phyloP scores from a whole-genome alignment of 2,797 vertebrate species.

The Threskiornis aethiopicus region DNA sequence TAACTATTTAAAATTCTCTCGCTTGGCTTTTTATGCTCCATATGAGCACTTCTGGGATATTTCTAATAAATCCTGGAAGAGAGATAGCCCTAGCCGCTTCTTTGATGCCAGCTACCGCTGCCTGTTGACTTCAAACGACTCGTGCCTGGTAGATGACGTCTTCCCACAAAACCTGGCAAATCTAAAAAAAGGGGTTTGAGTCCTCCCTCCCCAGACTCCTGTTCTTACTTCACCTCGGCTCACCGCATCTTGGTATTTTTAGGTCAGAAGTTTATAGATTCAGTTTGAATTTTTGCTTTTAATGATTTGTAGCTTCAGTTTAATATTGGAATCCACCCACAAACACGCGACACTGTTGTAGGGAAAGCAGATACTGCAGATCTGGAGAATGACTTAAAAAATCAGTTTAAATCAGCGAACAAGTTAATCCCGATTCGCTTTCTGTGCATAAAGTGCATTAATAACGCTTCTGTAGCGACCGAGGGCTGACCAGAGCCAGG shows the following conservation, averaged over 20 bases:
- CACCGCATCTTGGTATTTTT: not conserved
- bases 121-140: not conserved
- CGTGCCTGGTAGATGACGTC: not conserved
- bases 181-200: not conserved
- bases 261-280: not conserved
- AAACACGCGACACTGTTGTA: fast-evolving
- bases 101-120: not conserved
- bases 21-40: not conserved
- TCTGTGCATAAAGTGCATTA: not conserved
- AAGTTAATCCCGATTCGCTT: not conserved
- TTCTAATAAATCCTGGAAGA: not conserved
- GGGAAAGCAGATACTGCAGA: not conserved
- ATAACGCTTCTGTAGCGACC: not conserved
- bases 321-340: not conserved
- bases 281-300: not conserved
- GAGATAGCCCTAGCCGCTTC: not conserved
- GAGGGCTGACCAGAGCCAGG: not conserved
- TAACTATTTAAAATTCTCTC: not conserved
- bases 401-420: not conserved
- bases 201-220: not conserved
- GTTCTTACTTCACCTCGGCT: not conserved
- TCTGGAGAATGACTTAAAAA: not conserved
- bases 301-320: not conserved
- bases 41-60: not conserved
- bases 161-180: not conserved